phyloP scores from a whole-genome alignment of 2,888 invertebrate species.

The Arge pagana region DNA sequence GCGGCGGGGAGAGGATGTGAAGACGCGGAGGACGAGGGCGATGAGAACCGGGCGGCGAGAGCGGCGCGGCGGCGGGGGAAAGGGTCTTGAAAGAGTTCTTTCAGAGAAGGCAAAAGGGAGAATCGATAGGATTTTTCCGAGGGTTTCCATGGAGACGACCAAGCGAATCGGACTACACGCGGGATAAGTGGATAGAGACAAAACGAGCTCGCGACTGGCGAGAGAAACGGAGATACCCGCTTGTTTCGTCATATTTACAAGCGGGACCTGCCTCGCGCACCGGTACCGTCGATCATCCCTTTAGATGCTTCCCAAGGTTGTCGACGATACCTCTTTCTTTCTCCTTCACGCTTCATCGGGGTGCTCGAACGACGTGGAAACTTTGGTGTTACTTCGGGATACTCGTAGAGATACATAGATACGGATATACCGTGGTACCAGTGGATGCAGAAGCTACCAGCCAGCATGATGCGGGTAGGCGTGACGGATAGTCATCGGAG shows the following conservation, averaged over 20 bases:
- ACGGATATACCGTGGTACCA: too few species aligned
- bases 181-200: slow-evolving; percentile 44
- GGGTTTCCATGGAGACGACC: slow-evolving; percentile 58
- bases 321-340: too few species aligned
- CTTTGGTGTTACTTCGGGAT: too few species aligned
- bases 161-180: slow-evolving; percentile 48
- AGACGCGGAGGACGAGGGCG: slow-evolving; percentile 32
- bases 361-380: too few species aligned
- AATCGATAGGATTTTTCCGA: slow-evolving; percentile 58
- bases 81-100: slow-evolving; percentile 51
- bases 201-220: background rate
- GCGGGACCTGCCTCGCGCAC: slow-evolving; percentile 3
- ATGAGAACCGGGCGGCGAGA: slow-evolving; percentile 7
- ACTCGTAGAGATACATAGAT: too few species aligned
- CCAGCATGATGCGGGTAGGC: too few species aligned
- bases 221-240: background rate
- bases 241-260: too few species aligned
- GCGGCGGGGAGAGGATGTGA: slow-evolving; percentile 16
- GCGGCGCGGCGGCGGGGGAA: background rate
- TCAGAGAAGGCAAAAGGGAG: slow-evolving; percentile 54
- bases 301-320: too few species aligned
- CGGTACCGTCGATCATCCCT: slow-evolving; percentile 5
- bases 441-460: too few species aligned
- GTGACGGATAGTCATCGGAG: too few species aligned
- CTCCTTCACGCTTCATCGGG: too few species aligned